Evolutionary conservation across 1,140 invertebrate species (phyloP).

Genomic region (Philaenus spumarius): DNA sequence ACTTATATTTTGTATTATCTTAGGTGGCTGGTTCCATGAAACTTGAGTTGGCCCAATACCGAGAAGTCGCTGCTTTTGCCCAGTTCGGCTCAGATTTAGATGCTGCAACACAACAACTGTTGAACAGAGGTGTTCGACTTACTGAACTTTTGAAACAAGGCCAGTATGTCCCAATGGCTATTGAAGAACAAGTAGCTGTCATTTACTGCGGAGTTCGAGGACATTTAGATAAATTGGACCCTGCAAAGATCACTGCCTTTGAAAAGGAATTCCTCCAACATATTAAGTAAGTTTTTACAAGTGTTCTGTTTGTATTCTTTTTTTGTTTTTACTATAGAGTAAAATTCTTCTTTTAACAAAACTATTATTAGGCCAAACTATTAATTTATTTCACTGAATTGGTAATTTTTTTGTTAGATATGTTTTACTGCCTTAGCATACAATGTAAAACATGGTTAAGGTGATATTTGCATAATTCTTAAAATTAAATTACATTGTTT

Average conservation of each 20-base stretch:
- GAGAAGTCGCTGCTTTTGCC: slow-evolving; percentile 25
- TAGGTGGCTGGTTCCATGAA: slow-evolving; percentile 16
- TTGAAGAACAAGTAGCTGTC: slow-evolving; percentile 99
- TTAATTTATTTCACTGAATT: too few species aligned
- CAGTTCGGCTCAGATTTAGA: slow-evolving; percentile 28
- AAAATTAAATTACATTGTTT: too few species aligned
- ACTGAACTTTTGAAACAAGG: slow-evolving; percentile 99
- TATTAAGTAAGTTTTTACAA: slow-evolving; percentile 62
- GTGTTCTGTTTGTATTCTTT: too few species aligned
- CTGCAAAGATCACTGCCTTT: slow-evolving; percentile 94
- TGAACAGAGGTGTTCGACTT: slow-evolving; percentile 97
- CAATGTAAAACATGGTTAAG: too few species aligned
- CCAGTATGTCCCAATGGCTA: slow-evolving; percentile 99
- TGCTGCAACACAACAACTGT: slow-evolving; percentile 54
- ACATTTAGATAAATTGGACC: slow-evolving; percentile 97
- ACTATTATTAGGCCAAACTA: too few species aligned
- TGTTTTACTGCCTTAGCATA: too few species aligned
- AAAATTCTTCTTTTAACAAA: too few species aligned
- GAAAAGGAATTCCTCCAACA: slow-evolving; percentile 93
- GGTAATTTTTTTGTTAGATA: too few species aligned
- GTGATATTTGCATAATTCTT: too few species aligned
- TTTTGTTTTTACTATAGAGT: too few species aligned
- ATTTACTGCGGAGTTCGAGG: slow-evolving; percentile 99
- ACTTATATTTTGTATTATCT: too few species aligned
- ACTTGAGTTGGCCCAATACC: slow-evolving; percentile 21